Conservation (phyloP, 2,888 invertebrate species). For the Sinohyriopsis cumingii region DNA sequence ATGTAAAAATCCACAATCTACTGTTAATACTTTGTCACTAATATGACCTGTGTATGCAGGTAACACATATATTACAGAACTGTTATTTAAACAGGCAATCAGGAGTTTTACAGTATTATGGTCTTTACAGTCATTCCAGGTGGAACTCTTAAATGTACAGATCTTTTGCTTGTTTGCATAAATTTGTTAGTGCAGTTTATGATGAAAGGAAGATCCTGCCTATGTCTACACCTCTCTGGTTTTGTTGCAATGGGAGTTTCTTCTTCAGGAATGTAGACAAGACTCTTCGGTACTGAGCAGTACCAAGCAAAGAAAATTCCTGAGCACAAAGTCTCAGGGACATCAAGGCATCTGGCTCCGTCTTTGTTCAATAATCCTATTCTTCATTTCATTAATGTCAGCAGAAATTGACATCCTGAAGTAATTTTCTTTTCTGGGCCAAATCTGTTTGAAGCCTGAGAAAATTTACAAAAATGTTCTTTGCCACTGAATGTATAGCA, state of each 20-base stretch:
- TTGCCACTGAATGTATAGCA: constrained; percentile 12
- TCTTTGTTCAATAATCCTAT: constrained; percentile 22
- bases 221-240: constrained; percentile 14
- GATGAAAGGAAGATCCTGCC: constrained; percentile 21
- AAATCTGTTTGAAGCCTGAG: constrained; percentile 5
- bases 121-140: constrained; percentile 43
- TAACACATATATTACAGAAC: constrained; percentile 26
- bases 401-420: constrained; percentile 23
- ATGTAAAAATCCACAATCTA: constrained; percentile 23
- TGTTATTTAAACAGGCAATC: too few species aligned
- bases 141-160: constrained; percentile 21
- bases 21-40: constrained; percentile 35
- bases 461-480: constrained; percentile 13
- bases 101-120: constrained; percentile 38
- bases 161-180: constrained; percentile 33
- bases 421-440: constrained; percentile 23
- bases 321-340: constrained; percentile 19
- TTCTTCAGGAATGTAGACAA: constrained; percentile 19
- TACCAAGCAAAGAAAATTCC: constrained; percentile 23
- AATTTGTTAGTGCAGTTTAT: constrained; percentile 30
- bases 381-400: constrained; percentile 23
- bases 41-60: constrained; percentile 27
- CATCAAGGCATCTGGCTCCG: constrained; percentile 22
- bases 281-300: constrained; percentile 2
- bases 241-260: constrained; percentile 20